phyloP scores from a whole-genome alignment of 2,113 vertebrate species.

The Hypomesus transpacificus region DNA sequence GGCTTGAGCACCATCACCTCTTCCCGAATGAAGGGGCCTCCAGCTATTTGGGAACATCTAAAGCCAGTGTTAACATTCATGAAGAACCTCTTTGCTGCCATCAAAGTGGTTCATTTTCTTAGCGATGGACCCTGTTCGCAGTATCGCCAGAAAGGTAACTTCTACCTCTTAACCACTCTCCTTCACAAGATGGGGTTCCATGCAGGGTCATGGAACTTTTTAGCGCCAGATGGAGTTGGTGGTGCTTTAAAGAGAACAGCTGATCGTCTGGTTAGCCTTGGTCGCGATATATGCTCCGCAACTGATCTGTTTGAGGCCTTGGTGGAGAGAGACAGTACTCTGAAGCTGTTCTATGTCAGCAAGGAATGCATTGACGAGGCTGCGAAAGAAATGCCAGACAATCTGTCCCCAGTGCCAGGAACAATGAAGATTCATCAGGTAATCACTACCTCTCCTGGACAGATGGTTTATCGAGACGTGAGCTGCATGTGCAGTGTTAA shows the following conservation, averaged over 20 bases:
- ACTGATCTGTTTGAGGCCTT: background rate
- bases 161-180: conserved; percentile 13
- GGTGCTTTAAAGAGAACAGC: conserved; percentile 27
- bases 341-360: conserved; percentile 10
- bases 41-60: background rate
- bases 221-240: conserved; percentile 26
- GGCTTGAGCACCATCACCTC: background rate
- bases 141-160: conserved; percentile 2
- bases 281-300: conserved; percentile 4
- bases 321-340: background rate
- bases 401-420: conserved; percentile 10
- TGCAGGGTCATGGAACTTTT: conserved; percentile 25
- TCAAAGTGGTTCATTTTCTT: conserved; percentile 13
- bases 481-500: conserved; percentile 7
- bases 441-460: background rate
- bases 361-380: background rate
- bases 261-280: conserved; percentile 18
- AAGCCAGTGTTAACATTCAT: background rate
- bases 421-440: conserved; percentile 18
- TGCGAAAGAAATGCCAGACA: conserved; percentile 4
- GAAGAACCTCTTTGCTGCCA: background rate
- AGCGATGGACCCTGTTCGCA: conserved; percentile 25
- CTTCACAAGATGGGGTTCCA: conserved; percentile 16
- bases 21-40: background rate
- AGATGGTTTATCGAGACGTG: background rate